These are phyloP conservation scores for Xylocampa areola DNA, from an alignment of 2,888 invertebrate genomes.

Conservation along the genomic window DNA sequence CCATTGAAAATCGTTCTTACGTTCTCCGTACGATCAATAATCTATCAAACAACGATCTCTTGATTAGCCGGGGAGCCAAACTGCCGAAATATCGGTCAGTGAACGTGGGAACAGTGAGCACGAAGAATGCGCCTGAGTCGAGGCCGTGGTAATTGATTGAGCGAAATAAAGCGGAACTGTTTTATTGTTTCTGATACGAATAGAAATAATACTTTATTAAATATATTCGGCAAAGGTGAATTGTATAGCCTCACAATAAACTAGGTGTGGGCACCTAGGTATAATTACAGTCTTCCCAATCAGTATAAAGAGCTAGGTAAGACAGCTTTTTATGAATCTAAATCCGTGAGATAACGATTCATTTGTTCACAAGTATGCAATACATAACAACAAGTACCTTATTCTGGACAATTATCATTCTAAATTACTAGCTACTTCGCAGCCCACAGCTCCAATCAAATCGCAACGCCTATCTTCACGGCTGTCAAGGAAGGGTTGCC, in stretches of 20 bases:
- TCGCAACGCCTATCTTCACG: conserved; percentile 12
- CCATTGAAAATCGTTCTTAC: conserved; percentile 76
- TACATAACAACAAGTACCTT: too few species aligned
- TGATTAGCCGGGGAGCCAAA: conserved; percentile 72
- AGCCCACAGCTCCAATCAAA: conserved; percentile 14
- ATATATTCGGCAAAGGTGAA: too few species aligned
- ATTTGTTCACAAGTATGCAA: too few species aligned
- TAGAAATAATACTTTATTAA: background rate
- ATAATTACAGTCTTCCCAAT: too few species aligned
- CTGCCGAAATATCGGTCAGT: conserved; percentile 71
- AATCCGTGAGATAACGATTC: too few species aligned
- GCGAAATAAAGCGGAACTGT: conserved; percentile 53
- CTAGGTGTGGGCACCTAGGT: too few species aligned
- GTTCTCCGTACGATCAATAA: conserved; percentile 75
- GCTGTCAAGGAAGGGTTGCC: conserved; percentile 28
- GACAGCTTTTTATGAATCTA: too few species aligned
- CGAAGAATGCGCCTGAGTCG: conserved; percentile 53
- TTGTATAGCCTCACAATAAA: too few species aligned
- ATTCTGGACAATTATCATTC: background rate
- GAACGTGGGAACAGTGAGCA: conserved; percentile 75
- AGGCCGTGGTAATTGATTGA: conserved; percentile 50
- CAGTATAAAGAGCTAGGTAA: too few species aligned
- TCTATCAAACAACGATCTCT: conserved; percentile 84
- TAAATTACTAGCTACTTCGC: background rate
- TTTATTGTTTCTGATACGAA: conserved; percentile 31